These are phyloP conservation scores for Lagopus muta DNA, from an alignment of 2,113 vertebrate species.

Conservation along the genomic window DNA sequence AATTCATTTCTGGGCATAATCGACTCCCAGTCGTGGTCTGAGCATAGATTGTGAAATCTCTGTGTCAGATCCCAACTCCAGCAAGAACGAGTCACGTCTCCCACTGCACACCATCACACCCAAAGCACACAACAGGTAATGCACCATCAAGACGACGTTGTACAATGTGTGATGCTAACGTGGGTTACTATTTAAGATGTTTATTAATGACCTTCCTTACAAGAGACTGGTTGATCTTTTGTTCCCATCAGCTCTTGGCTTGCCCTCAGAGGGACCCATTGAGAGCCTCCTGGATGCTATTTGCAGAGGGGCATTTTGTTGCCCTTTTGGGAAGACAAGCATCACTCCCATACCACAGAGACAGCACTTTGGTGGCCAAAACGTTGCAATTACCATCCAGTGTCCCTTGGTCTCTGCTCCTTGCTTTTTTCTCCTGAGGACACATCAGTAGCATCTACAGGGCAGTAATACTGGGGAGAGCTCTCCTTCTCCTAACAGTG, in stretches of 20 bases:
- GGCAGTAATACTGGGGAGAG: no score
- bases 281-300: background rate
- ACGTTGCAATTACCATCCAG: accelerated
- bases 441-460: no score
- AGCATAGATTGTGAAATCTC: background rate
- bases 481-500: background rate
- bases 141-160: background rate
- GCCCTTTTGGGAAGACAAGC: background rate
- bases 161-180: background rate
- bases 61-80: background rate
- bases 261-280: background rate
- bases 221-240: background rate
- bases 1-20: background rate
- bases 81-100: background rate
- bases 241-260: background rate
- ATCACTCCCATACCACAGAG: background rate
- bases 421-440: background rate
- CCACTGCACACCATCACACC: background rate
- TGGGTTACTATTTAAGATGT: background rate
- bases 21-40: background rate
- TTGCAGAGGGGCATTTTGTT: background rate
- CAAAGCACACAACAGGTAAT: background rate
- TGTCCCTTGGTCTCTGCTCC: background rate
- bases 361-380: background rate
- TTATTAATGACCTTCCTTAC: background rate